Percentiles rank a stretch among this genome's conserved stretches.
These are phyloP conservation scores for Tribolium castaneum DNA, from an alignment of 1,140 invertebrate genomes.

Conservation along the genomic window DNA sequence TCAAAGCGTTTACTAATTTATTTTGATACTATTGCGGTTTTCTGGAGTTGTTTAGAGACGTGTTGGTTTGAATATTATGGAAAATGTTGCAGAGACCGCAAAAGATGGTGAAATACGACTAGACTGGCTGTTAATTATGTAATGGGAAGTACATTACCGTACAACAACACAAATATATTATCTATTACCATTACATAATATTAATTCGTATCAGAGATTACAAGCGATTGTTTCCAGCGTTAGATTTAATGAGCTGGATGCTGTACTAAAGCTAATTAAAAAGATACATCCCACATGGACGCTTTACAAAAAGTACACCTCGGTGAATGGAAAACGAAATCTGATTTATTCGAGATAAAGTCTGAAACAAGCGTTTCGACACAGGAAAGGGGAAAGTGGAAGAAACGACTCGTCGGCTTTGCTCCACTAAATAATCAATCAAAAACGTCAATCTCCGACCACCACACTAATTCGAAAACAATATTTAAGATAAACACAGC, in stretches of 20 bases:
- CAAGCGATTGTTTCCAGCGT: not conserved
- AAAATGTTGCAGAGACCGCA: not conserved
- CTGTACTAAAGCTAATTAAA: not conserved
- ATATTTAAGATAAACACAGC: not conserved
- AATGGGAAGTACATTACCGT: not conserved
- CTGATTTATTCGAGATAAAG: not conserved
- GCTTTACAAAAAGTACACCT: not conserved
- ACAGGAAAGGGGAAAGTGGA: not conserved
- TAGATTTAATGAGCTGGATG: not conserved
- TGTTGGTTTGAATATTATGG: not conserved
- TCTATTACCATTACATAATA: not conserved
- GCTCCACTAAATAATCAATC: not conserved
- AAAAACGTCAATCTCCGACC: not conserved
- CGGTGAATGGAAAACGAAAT: not conserved
- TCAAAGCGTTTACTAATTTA: conserved; percentile 20
- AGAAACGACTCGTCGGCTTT: not conserved
- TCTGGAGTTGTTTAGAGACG: not conserved
- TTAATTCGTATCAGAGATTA: not conserved
- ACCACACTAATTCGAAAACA: not conserved
- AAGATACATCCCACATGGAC: not conserved
- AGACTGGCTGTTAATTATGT: not conserved
- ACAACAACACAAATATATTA: not conserved
- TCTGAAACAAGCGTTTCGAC: not conserved
- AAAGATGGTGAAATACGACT: conserved; percentile 12
- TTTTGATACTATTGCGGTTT: conserved; percentile 19